Evolutionary conservation across 1,140 invertebrate species (phyloP).

Genomic region (Elysia chlorotica): DNA sequence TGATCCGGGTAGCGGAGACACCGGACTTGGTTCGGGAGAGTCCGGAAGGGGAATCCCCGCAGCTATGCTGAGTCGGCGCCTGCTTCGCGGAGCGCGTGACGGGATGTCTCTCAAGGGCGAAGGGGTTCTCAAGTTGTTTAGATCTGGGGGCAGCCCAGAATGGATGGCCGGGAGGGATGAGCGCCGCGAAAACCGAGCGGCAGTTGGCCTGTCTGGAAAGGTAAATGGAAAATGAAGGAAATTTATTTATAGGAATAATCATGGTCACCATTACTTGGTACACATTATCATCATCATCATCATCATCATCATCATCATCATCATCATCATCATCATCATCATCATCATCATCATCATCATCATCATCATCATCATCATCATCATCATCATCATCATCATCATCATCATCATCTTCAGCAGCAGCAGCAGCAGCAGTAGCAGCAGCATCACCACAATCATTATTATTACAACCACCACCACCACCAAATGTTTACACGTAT

Average conservation of each 20-base stretch:
- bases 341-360: conserved; percentile 26
- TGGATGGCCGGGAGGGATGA: neutral
- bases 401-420: conserved; percentile 9
- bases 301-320: neutral
- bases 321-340: conserved; percentile 1
- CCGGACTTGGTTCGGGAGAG: too few species aligned
- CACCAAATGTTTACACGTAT: too few species aligned
- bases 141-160: neutral
- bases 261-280: neutral
- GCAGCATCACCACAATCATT: neutral
- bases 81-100: neutral
- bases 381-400: conserved; percentile 26
- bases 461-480: too few species aligned
- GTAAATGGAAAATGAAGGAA: neutral
- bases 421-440: conserved; percentile 7
- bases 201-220: neutral
- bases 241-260: neutral
- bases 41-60: neutral
- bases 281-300: neutral
- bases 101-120: neutral
- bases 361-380: conserved; percentile 26
- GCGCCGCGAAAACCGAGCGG: neutral
- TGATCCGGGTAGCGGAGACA: too few species aligned
- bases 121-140: neutral
- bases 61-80: conserved; percentile 5